Conservation (phyloP, 1,140 invertebrate species). For the Acromyrmex charruanus region DNA sequence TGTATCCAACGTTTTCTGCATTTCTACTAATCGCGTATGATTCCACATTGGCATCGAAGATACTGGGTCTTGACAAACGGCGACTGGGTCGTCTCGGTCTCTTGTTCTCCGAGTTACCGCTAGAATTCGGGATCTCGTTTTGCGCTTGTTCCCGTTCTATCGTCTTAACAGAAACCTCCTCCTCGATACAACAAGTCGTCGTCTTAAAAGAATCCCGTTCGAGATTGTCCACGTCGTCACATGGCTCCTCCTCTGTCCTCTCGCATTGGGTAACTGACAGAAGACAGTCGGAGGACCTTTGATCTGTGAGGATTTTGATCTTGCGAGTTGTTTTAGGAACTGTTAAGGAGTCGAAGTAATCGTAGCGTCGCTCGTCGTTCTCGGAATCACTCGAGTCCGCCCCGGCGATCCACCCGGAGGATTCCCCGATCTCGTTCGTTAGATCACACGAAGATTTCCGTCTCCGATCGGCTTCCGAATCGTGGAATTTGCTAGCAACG, state of each 20-base stretch:
- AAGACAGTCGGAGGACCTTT: constrained; percentile 30
- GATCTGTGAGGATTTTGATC: background rate
- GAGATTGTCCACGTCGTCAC: background rate
- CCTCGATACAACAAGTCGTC: background rate
- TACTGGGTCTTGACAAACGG: constrained; percentile 24
- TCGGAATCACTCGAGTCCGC: constrained; percentile 27
- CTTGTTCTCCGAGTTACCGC: background rate
- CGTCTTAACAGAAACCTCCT: constrained; percentile 10
- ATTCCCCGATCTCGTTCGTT: constrained; percentile 71
- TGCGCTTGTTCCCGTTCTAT: background rate
- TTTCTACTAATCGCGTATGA: constrained; percentile 5
- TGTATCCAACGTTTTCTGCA: constrained; percentile 10
- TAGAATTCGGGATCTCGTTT: constrained; percentile 5
- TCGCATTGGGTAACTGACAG: background rate
- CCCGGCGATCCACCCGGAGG: constrained; percentile 16
- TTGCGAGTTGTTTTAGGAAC: constrained; percentile 14
- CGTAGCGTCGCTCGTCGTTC: constrained; percentile 42
- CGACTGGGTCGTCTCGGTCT: constrained; percentile 13
- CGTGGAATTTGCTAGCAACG: constrained; percentile 69
- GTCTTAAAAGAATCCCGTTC: background rate
- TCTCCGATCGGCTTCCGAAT: constrained; percentile 46
- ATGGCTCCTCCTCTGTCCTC: background rate
- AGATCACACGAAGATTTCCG: constrained; percentile 80
- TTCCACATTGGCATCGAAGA: constrained; percentile 8
- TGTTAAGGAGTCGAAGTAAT: constrained; percentile 60